These are phyloP conservation scores for Tipula lateralis DNA, from an alignment of 2,888 invertebrate species.

Conservation along the genomic window DNA sequence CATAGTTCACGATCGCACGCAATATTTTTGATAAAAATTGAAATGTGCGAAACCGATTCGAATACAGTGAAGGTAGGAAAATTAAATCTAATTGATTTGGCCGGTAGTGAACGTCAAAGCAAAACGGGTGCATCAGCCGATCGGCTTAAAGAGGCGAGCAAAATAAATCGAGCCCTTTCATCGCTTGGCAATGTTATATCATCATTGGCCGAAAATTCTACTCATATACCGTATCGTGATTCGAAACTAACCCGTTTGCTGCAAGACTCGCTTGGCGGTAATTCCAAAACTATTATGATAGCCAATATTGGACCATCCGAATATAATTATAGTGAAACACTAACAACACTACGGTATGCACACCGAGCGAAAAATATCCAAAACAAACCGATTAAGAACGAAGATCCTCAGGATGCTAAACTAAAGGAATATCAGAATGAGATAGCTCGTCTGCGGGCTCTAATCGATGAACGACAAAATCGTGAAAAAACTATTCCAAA, in stretches of 20 bases:
- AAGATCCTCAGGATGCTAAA: constrained; percentile 98
- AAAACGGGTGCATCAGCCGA: constrained; percentile 96
- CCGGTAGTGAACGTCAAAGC: constrained; percentile 94
- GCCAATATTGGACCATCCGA: constrained; percentile 97
- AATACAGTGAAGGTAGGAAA: constrained; percentile 73
- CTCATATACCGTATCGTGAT: constrained; percentile 95
- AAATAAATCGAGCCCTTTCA: constrained; percentile 94
- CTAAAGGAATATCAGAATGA: constrained; percentile 92
- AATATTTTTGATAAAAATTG: constrained; percentile 95
- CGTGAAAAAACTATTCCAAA: constrained; percentile 40
- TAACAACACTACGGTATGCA: constrained; percentile 94
- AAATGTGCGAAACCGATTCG: constrained; percentile 74
- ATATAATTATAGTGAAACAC: constrained; percentile 96
- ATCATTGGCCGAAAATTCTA: constrained; percentile 89
- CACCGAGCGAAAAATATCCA: constrained; percentile 97
- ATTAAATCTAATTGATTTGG: constrained; percentile 94
- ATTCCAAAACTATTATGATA: constrained; percentile 98
- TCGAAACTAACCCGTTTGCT: constrained; percentile 93
- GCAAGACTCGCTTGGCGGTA: constrained; percentile 97
- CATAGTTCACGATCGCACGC: constrained; percentile 97
- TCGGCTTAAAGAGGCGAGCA: constrained; percentile 89
- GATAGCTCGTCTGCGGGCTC: constrained; percentile 66
- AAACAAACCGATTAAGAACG: constrained; percentile 97
- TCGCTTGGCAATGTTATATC: constrained; percentile 98
- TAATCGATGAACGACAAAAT: constrained; percentile 49